Evolutionary conservation across 2,888 invertebrate genomes (phyloP).

Genomic region (Leptogaster cylindrica): DNA sequence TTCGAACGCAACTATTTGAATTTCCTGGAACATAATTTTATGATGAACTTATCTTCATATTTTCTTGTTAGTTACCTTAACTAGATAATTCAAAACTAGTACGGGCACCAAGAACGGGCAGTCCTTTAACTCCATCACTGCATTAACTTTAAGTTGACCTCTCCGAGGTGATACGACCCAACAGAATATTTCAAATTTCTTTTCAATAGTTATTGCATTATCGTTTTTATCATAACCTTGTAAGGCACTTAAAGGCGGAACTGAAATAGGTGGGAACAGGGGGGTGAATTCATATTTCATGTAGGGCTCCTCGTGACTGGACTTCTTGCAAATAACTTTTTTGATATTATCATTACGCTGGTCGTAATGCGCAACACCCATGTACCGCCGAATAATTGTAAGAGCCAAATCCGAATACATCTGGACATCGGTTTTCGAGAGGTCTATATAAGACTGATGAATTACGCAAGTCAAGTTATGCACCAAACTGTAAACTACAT

Average conservation of each 20-base stretch:
- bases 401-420: slow-evolving; percentile 39
- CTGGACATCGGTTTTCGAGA: slow-evolving; percentile 30
- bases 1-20: slow-evolving; percentile 44
- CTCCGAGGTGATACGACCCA: slow-evolving; percentile 34
- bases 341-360: slow-evolving; percentile 6
- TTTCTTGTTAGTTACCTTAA: slow-evolving; percentile 25
- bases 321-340: slow-evolving; percentile 38
- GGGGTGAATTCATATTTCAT: slow-evolving; percentile 22
- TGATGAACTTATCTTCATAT: not conserved
- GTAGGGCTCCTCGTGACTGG: slow-evolving; percentile 40
- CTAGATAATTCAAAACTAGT: slow-evolving; percentile 31
- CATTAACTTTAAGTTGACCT: not conserved
- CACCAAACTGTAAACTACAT: slow-evolving; percentile 26
- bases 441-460: slow-evolving; percentile 41
- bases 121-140: slow-evolving; percentile 2
- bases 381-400: slow-evolving; percentile 39
- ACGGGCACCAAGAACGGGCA: slow-evolving; percentile 35
- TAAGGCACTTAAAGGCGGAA: slow-evolving; percentile 35
- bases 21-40: slow-evolving; percentile 23
- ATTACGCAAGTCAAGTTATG: slow-evolving; percentile 19
- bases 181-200: slow-evolving; percentile 19
- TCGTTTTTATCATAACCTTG: slow-evolving; percentile 17
- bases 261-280: slow-evolving; percentile 31
- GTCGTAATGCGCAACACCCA: slow-evolving; percentile 36
- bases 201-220: not conserved